Base-by-base conservation (phyloP, 2,888 invertebrate genomes). In the Drosophila phalerata region DNA sequence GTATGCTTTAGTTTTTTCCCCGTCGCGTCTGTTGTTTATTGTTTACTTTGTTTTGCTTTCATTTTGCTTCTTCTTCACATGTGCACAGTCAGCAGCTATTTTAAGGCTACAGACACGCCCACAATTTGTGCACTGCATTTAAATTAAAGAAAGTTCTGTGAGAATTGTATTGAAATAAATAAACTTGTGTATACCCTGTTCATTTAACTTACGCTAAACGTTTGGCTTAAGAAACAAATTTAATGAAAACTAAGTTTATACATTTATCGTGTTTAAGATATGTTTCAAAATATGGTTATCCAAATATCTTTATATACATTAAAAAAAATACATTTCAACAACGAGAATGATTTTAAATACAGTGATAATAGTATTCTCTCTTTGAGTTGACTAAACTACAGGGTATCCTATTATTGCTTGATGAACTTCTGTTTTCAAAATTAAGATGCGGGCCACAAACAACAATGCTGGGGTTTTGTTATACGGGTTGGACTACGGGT, bases 41-140 rank as follows among this genome's bases (percentile, higher is more conserved):
- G 61, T 65, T 67, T 70, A 55, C 63, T 77, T 62, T 73, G 38
- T 53, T 37, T 62, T 65, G 56, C 51, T 57, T 62, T 60, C 30
- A 52, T 34, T 30, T 40, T 40, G 28, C 32, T 43, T 32, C 17
- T 49, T 19, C 43, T 11, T 30, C 58, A 69, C 58, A 56, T 79
- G 67, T 79, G 71, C 79, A 47, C 52, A 75, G 80, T 79, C 76
- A 79, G 77, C 81, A 57, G 60, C 13, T 79, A 64, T 57, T 70
- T 75, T 62, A 40, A 28, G 62, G 48, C 62, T 37, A 42, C 42
- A 10, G 37, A 38, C 77, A 69, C 65, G 69, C 69, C 75, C 71
- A 67, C 53, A 48, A 69, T 58, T 70, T 75, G 69, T 74, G 64
- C 71, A 69, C 57, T 81, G 80, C 76, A 81, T 81, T 78, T 76